Conservation (phyloP, 2,888 invertebrate species). For the Hetaerina titia region DNA sequence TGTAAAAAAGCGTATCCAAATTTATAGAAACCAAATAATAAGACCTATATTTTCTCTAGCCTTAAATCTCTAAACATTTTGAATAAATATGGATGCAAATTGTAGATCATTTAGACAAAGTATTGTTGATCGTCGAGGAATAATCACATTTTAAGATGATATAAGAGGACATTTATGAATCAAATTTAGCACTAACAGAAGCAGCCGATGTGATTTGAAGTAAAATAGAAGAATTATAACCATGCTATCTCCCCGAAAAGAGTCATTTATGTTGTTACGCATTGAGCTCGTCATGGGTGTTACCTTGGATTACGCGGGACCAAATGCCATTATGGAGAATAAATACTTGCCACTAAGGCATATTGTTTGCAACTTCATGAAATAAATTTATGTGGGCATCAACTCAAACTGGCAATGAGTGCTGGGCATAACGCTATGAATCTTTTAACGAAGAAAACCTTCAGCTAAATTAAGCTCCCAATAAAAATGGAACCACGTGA, state of each 20-base stretch:
- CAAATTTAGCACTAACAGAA: neutral
- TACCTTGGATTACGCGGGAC: neutral
- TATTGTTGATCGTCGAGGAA: too few relatives aligned
- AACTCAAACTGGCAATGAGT: neutral
- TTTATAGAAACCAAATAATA: too few relatives aligned
- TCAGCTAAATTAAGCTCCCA: neutral
- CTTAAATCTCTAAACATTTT: too few relatives aligned
- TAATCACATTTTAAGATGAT: neutral
- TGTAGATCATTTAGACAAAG: too few relatives aligned
- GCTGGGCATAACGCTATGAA: neutral
- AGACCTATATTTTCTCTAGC: too few relatives aligned
- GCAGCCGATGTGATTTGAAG: slow-evolving; percentile 10
- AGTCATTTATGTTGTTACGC: neutral
- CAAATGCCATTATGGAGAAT: neutral
- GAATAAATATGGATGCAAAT: too few relatives aligned
- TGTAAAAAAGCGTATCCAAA: too few relatives aligned
- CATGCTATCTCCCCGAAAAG: neutral
- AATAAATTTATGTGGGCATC: neutral
- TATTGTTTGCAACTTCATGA: too few relatives aligned
- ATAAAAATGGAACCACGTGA: neutral
- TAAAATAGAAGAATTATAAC: neutral
- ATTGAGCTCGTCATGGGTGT: neutral
- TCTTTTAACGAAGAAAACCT: neutral
- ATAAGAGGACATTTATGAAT: neutral
- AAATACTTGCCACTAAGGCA: neutral